Conservation (phyloP, 2,113 vertebrate species). For the Osmerus mordax region DNA sequence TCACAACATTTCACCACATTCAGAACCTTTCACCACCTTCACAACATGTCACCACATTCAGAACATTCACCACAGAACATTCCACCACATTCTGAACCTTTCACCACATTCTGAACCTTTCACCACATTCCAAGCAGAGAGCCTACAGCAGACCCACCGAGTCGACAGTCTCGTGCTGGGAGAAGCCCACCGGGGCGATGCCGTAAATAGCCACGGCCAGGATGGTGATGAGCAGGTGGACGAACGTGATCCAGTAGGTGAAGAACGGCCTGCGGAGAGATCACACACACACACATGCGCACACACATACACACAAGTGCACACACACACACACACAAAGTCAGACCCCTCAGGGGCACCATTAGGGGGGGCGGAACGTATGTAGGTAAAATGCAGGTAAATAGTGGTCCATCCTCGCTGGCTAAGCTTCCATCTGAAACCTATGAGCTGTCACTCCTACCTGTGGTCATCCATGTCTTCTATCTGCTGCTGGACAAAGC, state of each 20-base stretch:
- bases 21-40: no score
- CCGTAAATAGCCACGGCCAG: constrained; percentile 90
- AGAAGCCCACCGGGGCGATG: constrained; percentile 92
- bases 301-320: neutral
- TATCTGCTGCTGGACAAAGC: constrained; percentile 90
- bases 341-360: neutral
- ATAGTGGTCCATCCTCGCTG: no score
- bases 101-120: no score
- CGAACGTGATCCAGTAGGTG: constrained; percentile 97
- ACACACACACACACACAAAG: neutral
- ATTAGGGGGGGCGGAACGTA: neutral
- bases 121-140: no score
- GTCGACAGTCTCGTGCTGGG: constrained; percentile 93
- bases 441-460: constrained; percentile 51
- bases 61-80: no score
- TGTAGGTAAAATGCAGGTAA: neutral
- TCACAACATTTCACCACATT: no score
- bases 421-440: no score
- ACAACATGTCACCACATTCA: no score
- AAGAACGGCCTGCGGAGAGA: constrained; percentile 85
- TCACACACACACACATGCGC: neutral
- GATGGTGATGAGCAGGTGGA: constrained; percentile 92
- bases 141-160: constrained; percentile 68
- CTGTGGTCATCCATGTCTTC: constrained; percentile 98
- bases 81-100: no score